phyloP scores from a whole-genome alignment of 2,888 invertebrate genomes.

The Helicoverpa assulta region DNA sequence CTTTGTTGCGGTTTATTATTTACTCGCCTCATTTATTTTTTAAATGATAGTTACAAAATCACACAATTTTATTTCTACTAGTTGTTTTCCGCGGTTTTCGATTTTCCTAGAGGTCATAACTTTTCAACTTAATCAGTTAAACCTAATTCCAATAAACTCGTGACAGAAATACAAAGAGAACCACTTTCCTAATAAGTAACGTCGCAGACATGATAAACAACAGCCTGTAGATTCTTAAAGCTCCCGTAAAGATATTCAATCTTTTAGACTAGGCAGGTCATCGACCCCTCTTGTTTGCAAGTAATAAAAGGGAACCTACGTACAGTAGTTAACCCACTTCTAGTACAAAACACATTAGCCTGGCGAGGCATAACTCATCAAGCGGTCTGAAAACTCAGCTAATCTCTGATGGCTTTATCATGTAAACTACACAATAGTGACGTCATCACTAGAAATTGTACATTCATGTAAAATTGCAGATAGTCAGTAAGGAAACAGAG shows the following conservation, averaged over 20 bases:
- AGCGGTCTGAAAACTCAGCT: conserved; percentile 27
- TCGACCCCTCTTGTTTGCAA: conserved; percentile 49
- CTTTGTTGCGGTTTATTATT: not conserved
- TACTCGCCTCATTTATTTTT: not conserved
- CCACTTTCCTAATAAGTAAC: not conserved
- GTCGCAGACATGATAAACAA: not conserved
- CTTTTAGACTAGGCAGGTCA: conserved; percentile 33
- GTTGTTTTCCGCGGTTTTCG: not conserved
- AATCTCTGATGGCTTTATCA: conserved; percentile 29
- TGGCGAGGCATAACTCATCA: conserved; percentile 25
- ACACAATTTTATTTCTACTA: not conserved
- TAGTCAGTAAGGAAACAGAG: too few relatives aligned
- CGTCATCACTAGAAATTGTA: not conserved
- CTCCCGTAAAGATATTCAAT: not conserved
- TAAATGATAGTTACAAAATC: not conserved
- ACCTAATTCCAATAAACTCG: not conserved
- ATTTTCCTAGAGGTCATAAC: not conserved
- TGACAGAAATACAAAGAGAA: not conserved
- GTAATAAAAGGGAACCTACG: conserved; percentile 52
- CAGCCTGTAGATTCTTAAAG: not conserved
- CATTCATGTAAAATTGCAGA: too few relatives aligned
- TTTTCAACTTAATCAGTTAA: not conserved
- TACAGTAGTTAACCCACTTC: conserved; percentile 58
- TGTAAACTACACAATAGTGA: conserved; percentile 2
- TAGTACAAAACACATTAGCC: conserved; percentile 46